phyloP scores from a whole-genome alignment of 2,113 vertebrate genomes.

The Halichoeres trimaculatus region DNA sequence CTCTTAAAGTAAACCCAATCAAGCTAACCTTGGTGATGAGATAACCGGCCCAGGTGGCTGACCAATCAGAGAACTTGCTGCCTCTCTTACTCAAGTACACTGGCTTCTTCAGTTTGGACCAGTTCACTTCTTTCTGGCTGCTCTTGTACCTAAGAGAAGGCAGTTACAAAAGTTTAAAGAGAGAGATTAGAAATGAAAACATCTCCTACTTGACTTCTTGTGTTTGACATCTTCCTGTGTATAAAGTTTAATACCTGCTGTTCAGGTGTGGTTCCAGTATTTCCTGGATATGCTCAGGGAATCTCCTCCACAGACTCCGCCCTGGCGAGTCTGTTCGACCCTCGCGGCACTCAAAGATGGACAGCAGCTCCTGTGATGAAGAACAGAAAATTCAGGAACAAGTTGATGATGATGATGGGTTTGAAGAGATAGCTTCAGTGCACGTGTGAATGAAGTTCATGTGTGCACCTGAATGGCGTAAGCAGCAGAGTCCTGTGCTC shows the following conservation, averaged over 20 bases:
- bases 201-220: not conserved
- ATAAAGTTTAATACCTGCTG: constrained; percentile 86
- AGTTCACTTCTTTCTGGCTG: constrained; percentile 94
- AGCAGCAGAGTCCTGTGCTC: constrained; percentile 96
- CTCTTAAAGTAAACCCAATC: no score
- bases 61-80: constrained; percentile 97
- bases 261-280: constrained; percentile 97
- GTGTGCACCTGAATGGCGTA: constrained; percentile 93
- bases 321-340: constrained; percentile 87
- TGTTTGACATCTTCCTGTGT: not conserved
- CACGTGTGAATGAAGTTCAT: not conserved
- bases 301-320: constrained; percentile 92
- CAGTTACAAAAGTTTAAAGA: no score
- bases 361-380: constrained; percentile 89
- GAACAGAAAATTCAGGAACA: not conserved
- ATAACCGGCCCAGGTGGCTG: constrained; percentile 96
- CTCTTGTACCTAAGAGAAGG: constrained; percentile 90
- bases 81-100: constrained; percentile 94
- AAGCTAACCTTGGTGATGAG: constrained; percentile 93
- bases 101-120: constrained; percentile 95
- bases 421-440: not conserved
- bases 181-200: not conserved
- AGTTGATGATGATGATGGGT: not conserved
- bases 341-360: constrained; percentile 93
- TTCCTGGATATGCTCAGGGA: constrained; percentile 97